phyloP scores from a whole-genome alignment of 2,113 vertebrate genomes.

The Capricornis sumatraensis region DNA sequence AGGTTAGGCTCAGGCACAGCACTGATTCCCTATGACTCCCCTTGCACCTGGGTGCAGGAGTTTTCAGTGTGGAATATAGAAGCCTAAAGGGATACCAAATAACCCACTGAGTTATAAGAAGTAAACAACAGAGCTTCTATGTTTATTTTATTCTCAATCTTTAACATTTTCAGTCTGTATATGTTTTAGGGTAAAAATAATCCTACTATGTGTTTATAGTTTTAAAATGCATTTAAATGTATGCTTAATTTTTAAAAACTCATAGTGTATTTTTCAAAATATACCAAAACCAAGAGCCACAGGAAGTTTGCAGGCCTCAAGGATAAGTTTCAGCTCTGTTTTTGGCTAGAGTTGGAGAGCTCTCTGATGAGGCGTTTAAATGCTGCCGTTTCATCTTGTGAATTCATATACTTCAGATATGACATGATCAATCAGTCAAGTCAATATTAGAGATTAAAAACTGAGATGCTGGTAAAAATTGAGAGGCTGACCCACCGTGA shows the following conservation, averaged over 20 bases:
- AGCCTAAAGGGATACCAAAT: neutral
- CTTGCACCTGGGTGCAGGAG: neutral
- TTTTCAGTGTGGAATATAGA: neutral
- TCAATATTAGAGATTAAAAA: neutral
- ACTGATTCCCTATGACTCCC: neutral
- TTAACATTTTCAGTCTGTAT: neutral
- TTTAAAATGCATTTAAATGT: neutral
- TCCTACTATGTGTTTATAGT: neutral
- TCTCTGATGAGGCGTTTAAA: neutral
- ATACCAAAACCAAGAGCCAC: neutral
- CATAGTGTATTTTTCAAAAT: neutral
- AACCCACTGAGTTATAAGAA: neutral
- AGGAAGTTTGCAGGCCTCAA: neutral
- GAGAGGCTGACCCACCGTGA: neutral
- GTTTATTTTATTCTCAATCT: slow-evolving; percentile 13
- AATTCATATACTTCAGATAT: neutral
- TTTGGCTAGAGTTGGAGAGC: neutral
- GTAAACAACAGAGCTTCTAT: neutral
- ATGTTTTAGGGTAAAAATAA: neutral
- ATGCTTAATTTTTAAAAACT: neutral
- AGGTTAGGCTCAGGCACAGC: neutral
- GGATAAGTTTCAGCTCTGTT: neutral
- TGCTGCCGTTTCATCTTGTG: neutral
- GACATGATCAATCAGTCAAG: neutral
- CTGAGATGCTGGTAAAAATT: neutral